These are phyloP conservation scores for Melopsittacus undulatus DNA, from an alignment of 2,797 vertebrate genomes.

Conservation along the genomic window DNA sequence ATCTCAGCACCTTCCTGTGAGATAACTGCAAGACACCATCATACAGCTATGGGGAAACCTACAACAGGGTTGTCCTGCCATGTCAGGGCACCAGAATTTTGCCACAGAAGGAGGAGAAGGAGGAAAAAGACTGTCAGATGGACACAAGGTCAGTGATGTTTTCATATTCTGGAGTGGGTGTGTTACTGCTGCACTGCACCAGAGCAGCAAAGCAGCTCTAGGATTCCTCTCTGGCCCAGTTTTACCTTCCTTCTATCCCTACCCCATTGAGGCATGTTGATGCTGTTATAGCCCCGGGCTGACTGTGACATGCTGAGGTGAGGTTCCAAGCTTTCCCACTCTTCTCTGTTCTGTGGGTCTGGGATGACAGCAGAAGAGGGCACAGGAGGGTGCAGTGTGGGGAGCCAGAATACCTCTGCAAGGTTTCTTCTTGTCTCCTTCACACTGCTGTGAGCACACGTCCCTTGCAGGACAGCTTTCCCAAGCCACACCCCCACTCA, in stretches of 20 bases:
- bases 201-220: background rate
- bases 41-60: background rate
- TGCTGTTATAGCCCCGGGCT: background rate
- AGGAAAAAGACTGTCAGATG: background rate
- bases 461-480: background rate
- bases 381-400: background rate
- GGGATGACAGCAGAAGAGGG: background rate
- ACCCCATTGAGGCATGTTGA: rapidly evolving
- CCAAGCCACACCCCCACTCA: background rate
- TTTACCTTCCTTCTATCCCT: background rate
- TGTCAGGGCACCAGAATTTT: background rate
- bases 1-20: background rate
- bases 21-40: background rate
- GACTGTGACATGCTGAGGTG: background rate
- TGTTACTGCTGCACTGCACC: background rate
- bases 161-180: background rate
- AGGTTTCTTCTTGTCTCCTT: background rate
- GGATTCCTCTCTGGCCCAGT: background rate
- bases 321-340: background rate
- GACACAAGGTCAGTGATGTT: background rate
- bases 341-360: background rate
- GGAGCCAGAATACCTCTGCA: background rate
- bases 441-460: rapidly evolving
- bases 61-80: background rate
- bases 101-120: background rate